Evolutionary conservation across 2,888 invertebrate genomes (phyloP), one percentile per base, ranked within the genome.

Genomic region (Tenthredo notha): DNA sequence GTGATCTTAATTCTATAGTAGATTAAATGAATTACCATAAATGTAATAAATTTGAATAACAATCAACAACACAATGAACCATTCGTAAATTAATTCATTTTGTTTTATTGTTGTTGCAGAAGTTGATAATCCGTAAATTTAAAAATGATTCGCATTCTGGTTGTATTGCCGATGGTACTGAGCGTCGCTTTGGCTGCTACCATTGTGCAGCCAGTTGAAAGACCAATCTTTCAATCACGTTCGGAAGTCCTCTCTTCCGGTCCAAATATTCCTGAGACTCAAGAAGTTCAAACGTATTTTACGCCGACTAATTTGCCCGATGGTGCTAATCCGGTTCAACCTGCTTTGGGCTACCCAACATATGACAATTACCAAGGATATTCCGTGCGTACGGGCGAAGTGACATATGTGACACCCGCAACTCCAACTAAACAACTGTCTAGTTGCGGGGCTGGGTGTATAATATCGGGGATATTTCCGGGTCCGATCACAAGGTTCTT

Each of bases 341-440:
- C 61, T 4, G 15, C 85, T 86, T 18, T 87, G 86, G 5, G n/a
- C 72, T 90, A 88, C 84, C 88, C 89, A 37, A 86, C 86, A 15
- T 90, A 88, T 86, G 87, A 89, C n/a, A 88, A 90, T 6, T 89
- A 90, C 37, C 72, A 84, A 2, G 89, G 89, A n/a, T 88, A 89
- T 72, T 84, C 87, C 1, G 85, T 89, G 1, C 88, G 90, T 58
- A 85, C 88, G 21, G 90, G 89, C 10, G 90, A 89, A 86, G 89
- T 91, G 65, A 88, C 89, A 25, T 89, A 89, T 78, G 47, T 90
- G 15, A 84, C 89, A 15, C 87, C 90, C 0, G 7, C 83, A 25
- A 4, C 4, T 0, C 15, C 43, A 21, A 50, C 87, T 25, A 29
- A 40, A 6, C 29, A 58, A 10, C 65, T 84, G 70, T 58, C 80